These are phyloP conservation scores for Cryptoblepharus egeriae DNA, from an alignment of 2,797 vertebrate genomes.

Conservation along the genomic window DNA sequence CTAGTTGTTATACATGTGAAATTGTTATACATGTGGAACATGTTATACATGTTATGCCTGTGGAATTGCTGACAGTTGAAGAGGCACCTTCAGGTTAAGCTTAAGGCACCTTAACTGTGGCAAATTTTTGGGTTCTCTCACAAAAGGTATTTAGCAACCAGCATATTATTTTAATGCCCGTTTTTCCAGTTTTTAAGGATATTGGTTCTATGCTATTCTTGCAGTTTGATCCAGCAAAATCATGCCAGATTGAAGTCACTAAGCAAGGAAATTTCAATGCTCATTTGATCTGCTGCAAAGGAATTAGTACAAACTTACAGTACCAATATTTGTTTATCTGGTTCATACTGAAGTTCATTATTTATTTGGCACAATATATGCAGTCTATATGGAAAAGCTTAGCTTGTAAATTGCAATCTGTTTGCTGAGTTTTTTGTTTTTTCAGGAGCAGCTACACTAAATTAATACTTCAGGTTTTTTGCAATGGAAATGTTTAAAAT, in stretches of 20 bases:
- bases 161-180: not conserved
- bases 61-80: not conserved
- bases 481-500: conserved; percentile 65
- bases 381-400: conserved; percentile 46
- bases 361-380: conserved; percentile 14
- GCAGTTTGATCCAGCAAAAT: not conserved
- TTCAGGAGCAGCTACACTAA: conserved; percentile 35
- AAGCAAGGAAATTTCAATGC: conserved; percentile 39
- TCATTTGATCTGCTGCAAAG: conserved; percentile 37
- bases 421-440: conserved; percentile 35
- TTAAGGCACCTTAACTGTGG: too few species aligned
- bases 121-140: not conserved
- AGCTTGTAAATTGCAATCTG: conserved; percentile 32
- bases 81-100: too few species aligned
- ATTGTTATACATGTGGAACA: too few species aligned
- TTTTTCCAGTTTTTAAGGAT: not conserved
- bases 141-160: not conserved
- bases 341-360: conserved; percentile 35
- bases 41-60: not conserved
- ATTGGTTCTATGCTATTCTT: not conserved
- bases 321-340: conserved; percentile 50
- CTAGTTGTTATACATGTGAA: too few species aligned
- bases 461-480: conserved; percentile 54
- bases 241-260: not conserved
- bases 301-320: conserved; percentile 42